These are phyloP conservation scores for Peromyscus aztecus DNA, from an alignment of 2,797 vertebrate genomes.

Conservation along the genomic window DNA sequence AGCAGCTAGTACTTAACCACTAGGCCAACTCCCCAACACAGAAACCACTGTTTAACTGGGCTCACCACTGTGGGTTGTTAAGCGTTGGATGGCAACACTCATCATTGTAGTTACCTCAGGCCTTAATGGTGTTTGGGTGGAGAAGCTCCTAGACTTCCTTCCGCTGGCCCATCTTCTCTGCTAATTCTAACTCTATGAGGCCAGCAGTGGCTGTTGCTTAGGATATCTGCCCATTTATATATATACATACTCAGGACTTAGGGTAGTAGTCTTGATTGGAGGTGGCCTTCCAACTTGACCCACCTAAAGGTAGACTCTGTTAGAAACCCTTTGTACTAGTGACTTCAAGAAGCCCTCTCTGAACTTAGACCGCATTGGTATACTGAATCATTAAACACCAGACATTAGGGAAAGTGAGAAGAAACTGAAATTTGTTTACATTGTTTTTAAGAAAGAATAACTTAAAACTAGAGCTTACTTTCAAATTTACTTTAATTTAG, in stretches of 20 bases:
- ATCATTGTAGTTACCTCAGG: neutral
- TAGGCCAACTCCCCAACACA: neutral
- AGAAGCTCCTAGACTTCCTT: neutral
- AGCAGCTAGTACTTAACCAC: neutral
- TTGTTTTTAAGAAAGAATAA: constrained; percentile 54
- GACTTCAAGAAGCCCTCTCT: neutral
- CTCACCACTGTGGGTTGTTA: neutral
- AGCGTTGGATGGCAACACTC: neutral
- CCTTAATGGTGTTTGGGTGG: neutral
- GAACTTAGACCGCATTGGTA: neutral
- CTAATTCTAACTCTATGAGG: neutral
- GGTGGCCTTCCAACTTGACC: neutral
- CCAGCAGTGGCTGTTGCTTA: neutral
- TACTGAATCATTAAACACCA: neutral
- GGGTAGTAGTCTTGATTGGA: constrained; percentile 11
- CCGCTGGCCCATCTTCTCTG: neutral
- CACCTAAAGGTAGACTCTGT: neutral
- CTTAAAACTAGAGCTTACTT: constrained; percentile 33
- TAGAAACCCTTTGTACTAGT: constrained; percentile 4
- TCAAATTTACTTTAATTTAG: constrained; percentile 62
- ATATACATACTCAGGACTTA: neutral
- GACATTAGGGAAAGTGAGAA: neutral
- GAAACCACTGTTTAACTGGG: neutral
- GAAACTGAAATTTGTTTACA: neutral
- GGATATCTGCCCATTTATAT: neutral